Base-by-base conservation (phyloP, 2,113 vertebrate species). In the Chitala chitala region DNA sequence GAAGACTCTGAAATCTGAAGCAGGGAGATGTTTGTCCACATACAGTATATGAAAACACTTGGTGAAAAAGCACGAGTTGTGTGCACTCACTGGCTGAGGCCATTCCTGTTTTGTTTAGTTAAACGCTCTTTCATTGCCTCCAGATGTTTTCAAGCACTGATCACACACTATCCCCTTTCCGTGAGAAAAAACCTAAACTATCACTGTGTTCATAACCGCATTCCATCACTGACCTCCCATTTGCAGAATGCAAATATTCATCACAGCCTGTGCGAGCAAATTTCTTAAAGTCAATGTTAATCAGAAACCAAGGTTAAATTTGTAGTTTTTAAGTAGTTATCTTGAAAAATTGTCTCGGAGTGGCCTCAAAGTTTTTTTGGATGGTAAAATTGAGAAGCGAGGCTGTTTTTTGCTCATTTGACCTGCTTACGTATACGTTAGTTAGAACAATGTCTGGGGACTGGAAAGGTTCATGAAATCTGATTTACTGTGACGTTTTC, bases 121-220 rank as follows among this genome's bases (percentile, higher is more conserved):
- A 89, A 91, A 92, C 86, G 87, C 79, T 86, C 83, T 87, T 90
- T 90, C 88, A 92, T 90, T 85, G 84, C 85, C 88, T 90, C 90
- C 90, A 92, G 90, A 91, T 91, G 90, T 92, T 86, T 90, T 89
- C 87, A 89, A 90, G 86, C 86, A 79, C 86, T 78, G 86, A 86
- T 86, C 86, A 78, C 84, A 85, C 86, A 50, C 84, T 84, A 78
- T 75, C 51, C 78, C n/a, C 75, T 71, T 81, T 78, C 78, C 85
- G 83, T 80, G 83, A 82, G 33, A 84, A 80, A 81, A 83, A 81
- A 76, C 89, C 89, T 89, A 90, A 90, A 90, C 86, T 88, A 87
- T 83, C 86, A 83, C 82, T 84, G n/a, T n/a, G n/a, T n/a, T n/a
- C 87, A 86, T 84, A 91, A 86, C 86, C 78, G 80, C 85, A 86